Evolutionary conservation across 2,113 vertebrate species (phyloP), one percentile per base, ranked within the genome.

Genomic region (Chrysochloris asiatica): DNA sequence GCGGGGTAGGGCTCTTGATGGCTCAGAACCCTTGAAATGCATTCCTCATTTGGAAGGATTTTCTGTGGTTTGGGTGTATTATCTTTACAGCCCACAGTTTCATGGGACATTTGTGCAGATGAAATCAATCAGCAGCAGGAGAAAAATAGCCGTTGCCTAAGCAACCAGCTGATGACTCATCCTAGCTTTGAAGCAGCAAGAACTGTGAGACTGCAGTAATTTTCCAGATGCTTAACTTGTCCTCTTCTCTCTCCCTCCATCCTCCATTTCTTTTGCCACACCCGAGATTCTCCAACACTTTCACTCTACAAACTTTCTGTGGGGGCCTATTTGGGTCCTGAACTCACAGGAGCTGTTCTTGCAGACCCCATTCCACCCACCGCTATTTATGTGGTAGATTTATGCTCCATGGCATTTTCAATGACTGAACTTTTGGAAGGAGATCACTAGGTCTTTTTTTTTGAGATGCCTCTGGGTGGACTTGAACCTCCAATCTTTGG

Each of bases 221-320:
- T 98, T 98, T 98, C 98, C 98, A 98, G 97, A 96, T 97, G 97
- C 97, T 97, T 96, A 97, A 92, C 96, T 89, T 69, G 82, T 83
- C 81, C 90, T 94, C 77, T 3, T 0, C 30, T 7, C 77, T 86
- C 92, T 50, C 90, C 77, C 48, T 83, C 33, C 54, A 21, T 22
- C 86, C 56, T 80, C 77, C 52, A 9, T 36, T 65, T 79, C 83
- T 91, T 28, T 63, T 80, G 92, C 84, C 56, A 10, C 22, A 33
- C 21, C 48, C 24, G 8, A 1, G 19, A 3, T 6, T 10, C 7
- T 19, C 71, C 26, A 21, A 10, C 1, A 16, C 65, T 9, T 30
- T 38, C 28, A 16, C 26, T 56, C 77, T 4, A 22, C 56, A 61
- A 26, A 22, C 26, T 61, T 22, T 61, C 14, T 26, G 56, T 24